phyloP scores from a whole-genome alignment of 2,113 vertebrate genomes.

The Oreochromis tanganicae region DNA sequence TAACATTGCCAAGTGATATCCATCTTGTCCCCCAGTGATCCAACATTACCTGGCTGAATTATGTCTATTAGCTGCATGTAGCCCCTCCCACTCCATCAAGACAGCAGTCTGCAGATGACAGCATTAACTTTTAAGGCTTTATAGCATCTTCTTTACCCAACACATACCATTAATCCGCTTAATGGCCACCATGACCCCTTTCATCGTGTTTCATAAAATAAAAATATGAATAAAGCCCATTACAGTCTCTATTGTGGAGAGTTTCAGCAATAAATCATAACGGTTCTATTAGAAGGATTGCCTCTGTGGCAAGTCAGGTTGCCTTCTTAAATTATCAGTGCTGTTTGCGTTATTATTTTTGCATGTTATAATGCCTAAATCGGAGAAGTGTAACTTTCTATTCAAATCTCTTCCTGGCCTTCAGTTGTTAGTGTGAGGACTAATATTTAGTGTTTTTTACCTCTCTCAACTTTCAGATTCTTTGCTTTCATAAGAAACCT shows the following conservation, averaged over 20 bases:
- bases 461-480: background rate
- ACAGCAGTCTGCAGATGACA: conserved; percentile 61
- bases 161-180: conserved; percentile 72
- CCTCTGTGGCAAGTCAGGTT: conserved; percentile 45
- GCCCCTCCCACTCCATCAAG: conserved; percentile 67
- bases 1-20: conserved; percentile 74
- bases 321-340: conserved; percentile 41
- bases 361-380: conserved; percentile 8
- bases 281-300: conserved; percentile 67
- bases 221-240: conserved; percentile 77
- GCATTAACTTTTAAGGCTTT: conserved; percentile 77
- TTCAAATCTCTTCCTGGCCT: background rate
- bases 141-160: conserved; percentile 78
- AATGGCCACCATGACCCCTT: conserved; percentile 76
- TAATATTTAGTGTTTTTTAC: background rate
- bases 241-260: conserved; percentile 71
- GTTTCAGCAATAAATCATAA: conserved; percentile 62
- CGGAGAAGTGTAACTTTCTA: conserved; percentile 4
- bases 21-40: conserved; percentile 70
- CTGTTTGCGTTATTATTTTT: conserved; percentile 58
- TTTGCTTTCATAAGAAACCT: background rate
- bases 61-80: conserved; percentile 66
- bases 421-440: background rate
- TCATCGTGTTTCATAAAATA: conserved; percentile 78
- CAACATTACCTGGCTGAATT: conserved; percentile 75